These are phyloP conservation scores for Saimiri boliviensis DNA, from an alignment of 2,113 vertebrate genomes.

Conservation along the genomic window DNA sequence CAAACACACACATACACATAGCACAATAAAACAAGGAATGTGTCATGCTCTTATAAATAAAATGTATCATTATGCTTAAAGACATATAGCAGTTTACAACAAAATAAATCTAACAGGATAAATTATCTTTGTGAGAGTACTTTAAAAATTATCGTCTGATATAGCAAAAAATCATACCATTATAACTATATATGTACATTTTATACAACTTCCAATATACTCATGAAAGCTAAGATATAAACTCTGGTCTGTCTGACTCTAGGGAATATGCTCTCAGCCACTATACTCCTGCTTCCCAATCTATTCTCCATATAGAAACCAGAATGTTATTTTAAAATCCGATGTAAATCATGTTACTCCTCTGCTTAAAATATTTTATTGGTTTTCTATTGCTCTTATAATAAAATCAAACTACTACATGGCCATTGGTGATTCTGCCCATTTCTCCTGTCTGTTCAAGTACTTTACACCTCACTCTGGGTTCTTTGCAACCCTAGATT, in stretches of 20 bases:
- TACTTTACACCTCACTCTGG: not conserved
- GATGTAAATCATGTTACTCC: not conserved
- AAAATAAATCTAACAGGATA: not conserved
- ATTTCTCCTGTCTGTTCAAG: not conserved
- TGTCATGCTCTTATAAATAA: not conserved
- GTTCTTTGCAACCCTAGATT: not conserved
- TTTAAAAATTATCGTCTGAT: not conserved
- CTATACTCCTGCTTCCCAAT: not conserved
- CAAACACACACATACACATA: not conserved
- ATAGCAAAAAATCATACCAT: not conserved
- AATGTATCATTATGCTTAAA: not conserved
- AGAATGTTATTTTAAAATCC: not conserved
- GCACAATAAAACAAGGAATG: not conserved
- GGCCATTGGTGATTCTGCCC: not conserved
- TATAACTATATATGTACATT: not conserved
- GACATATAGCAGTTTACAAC: not conserved
- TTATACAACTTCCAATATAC: not conserved
- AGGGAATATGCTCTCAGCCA: not conserved
- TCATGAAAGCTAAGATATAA: not conserved
- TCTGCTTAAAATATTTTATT: not conserved
- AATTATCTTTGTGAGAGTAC: not conserved
- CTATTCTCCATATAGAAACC: not conserved
- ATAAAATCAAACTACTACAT: conserved; percentile 4
- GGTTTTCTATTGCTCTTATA: not conserved
- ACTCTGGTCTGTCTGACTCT: not conserved